phyloP scores from a whole-genome alignment of 2,797 vertebrate species.

The Gymnoscopelus braueri region DNA sequence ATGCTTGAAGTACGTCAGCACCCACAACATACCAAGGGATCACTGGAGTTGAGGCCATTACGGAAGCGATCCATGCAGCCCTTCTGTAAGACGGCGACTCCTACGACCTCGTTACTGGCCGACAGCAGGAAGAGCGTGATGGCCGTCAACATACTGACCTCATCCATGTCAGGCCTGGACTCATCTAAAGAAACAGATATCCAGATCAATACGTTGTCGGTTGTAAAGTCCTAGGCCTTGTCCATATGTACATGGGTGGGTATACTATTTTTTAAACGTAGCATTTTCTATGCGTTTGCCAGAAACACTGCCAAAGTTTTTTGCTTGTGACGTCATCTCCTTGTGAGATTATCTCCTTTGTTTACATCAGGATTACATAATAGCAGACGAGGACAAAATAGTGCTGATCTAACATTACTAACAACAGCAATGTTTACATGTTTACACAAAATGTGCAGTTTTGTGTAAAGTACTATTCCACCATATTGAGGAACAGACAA shows the following conservation, averaged over 20 bases:
- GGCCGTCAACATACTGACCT: constrained; percentile 94
- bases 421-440: too few relatives aligned
- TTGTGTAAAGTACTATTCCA: too few relatives aligned
- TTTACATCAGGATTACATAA: too few relatives aligned
- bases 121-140: constrained; percentile 95
- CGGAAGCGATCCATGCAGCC: constrained; percentile 93
- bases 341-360: too few relatives aligned
- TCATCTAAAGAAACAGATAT: constrained; percentile 79
- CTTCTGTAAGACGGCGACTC: constrained; percentile 91
- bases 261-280: too few relatives aligned
- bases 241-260: not conserved
- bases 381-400: too few relatives aligned
- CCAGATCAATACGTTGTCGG: not conserved
- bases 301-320: too few relatives aligned
- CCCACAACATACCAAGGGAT: constrained; percentile 87
- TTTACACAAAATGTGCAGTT: too few relatives aligned
- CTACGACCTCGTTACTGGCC: constrained; percentile 90
- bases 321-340: too few relatives aligned
- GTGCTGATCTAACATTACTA: too few relatives aligned
- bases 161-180: constrained; percentile 86
- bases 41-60: constrained; percentile 90
- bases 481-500: too few relatives aligned
- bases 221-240: not conserved
- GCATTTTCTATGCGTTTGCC: too few relatives aligned
- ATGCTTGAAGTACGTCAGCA: constrained; percentile 2